Percentiles rank a stretch among this genome's conserved stretches.
These are phyloP conservation scores for Neotoxoptera formosana DNA, from an alignment of 1,140 invertebrate species.

Conservation along the genomic window DNA sequence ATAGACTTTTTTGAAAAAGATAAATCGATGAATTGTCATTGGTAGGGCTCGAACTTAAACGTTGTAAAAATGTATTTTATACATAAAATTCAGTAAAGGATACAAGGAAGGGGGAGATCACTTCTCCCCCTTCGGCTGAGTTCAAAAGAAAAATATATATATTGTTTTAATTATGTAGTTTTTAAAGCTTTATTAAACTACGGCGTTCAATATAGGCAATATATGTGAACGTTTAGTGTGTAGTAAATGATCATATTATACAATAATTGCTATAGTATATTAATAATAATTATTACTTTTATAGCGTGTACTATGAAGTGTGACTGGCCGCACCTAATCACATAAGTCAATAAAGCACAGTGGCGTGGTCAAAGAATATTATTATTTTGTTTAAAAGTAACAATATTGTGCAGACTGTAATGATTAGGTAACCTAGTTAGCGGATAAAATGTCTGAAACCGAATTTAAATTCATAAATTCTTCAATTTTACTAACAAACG, in stretches of 20 bases:
- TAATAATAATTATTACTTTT: not conserved
- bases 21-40: not conserved
- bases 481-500: too few species aligned
- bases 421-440: not conserved
- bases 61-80: not conserved
- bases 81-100: not conserved
- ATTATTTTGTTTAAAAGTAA: not conserved
- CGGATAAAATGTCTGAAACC: not conserved
- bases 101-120: not conserved
- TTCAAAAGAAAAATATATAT: not conserved
- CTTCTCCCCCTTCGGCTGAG: not conserved
- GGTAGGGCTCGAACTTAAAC: not conserved
- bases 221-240: not conserved
- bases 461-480: too few species aligned
- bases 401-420: not conserved
- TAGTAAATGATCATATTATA: not conserved
- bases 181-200: not conserved
- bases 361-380: not conserved
- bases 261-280: too few species aligned
- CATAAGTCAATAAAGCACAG: not conserved
- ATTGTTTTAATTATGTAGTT: not conserved
- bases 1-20: not conserved
- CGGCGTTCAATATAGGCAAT: not conserved
- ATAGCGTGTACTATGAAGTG: not conserved
- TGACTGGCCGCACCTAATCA: not conserved